Conservation (phyloP, 2,888 invertebrate genomes). For the Pemphredon lugubris region DNA sequence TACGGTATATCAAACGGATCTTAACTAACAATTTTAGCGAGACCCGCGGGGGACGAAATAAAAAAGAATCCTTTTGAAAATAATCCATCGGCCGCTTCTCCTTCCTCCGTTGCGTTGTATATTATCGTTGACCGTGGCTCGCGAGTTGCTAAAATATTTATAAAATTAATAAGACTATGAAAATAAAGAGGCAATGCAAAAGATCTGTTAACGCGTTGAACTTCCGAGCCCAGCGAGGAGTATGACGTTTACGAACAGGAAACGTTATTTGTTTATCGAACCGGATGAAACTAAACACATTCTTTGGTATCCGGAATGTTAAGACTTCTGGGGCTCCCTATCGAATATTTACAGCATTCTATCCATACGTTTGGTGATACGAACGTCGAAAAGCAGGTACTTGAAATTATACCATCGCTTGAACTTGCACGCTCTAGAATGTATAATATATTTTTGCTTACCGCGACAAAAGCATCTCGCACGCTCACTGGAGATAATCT, state of each 20-base stretch:
- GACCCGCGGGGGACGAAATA: too few relatives aligned
- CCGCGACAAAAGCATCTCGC: constrained; percentile 27
- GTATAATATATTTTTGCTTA: constrained; percentile 37
- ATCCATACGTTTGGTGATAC: constrained; percentile 27
- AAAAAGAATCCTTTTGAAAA: too few relatives aligned
- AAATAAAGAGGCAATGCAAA: neutral
- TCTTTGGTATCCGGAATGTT: constrained; percentile 10
- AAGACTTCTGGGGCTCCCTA: constrained; percentile 12
- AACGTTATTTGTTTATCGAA: constrained; percentile 17
- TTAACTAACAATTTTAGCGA: too few relatives aligned
- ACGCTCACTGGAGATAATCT: constrained; percentile 15
- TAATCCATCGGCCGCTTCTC: too few relatives aligned
- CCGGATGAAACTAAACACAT: constrained; percentile 20
- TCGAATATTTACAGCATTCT: constrained; percentile 9
- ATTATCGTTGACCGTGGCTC: too few relatives aligned
- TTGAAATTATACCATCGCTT: constrained; percentile 7
- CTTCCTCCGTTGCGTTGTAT: too few relatives aligned
- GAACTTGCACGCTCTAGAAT: constrained; percentile 30
- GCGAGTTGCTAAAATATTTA: too few relatives aligned
- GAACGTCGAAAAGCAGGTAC: constrained; percentile 21
- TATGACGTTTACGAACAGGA: constrained; percentile 1
- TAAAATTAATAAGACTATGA: too few relatives aligned
- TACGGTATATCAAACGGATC: too few relatives aligned
- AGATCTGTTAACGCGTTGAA: neutral
- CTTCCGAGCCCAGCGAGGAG: neutral